Evolutionary conservation across 2,797 vertebrate genomes (phyloP).

Genomic region (Notolabrus celidotus): DNA sequence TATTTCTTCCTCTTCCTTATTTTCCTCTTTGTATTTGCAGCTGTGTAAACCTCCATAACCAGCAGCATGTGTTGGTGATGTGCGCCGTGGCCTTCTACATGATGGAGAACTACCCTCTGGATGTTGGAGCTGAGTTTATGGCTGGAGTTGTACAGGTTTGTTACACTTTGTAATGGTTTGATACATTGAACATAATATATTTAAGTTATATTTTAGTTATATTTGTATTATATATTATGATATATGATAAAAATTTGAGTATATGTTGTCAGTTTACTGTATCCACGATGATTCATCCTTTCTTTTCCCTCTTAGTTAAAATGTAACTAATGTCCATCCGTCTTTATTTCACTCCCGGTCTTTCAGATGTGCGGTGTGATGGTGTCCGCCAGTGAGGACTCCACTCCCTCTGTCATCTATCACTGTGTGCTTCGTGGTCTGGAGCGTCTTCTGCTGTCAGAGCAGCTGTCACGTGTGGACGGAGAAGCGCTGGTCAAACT

Average conservation of each 20-base stretch:
- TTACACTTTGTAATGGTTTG: background rate
- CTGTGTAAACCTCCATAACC: constrained; percentile 95
- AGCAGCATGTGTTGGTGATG: constrained; percentile 97
- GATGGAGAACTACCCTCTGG: constrained; percentile 98
- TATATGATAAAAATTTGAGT: too few relatives aligned
- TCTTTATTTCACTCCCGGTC: background rate
- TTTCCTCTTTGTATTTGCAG: constrained; percentile 74
- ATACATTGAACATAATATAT: background rate
- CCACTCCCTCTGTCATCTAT: constrained; percentile 94
- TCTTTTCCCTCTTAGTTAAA: background rate
- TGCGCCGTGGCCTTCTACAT: constrained; percentile 98
- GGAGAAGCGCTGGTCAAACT: constrained; percentile 95
- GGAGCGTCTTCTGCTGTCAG: constrained; percentile 95
- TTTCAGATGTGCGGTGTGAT: constrained; percentile 93
- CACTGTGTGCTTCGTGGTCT: constrained; percentile 96
- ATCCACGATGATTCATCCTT: too few relatives aligned
- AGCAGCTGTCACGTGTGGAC: constrained; percentile 95
- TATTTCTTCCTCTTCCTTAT: background rate
- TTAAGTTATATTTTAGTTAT: background rate
- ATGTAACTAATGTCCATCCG: background rate
- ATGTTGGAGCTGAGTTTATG: constrained; percentile 96
- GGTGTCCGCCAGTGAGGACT: constrained; percentile 95
- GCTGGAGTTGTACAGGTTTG: constrained; percentile 94
- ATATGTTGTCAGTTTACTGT: too few relatives aligned
- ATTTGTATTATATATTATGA: too few relatives aligned